These are phyloP conservation scores for Drosophila nigromelanica DNA, from an alignment of 1,140 invertebrate genomes.

Conservation along the genomic window DNA sequence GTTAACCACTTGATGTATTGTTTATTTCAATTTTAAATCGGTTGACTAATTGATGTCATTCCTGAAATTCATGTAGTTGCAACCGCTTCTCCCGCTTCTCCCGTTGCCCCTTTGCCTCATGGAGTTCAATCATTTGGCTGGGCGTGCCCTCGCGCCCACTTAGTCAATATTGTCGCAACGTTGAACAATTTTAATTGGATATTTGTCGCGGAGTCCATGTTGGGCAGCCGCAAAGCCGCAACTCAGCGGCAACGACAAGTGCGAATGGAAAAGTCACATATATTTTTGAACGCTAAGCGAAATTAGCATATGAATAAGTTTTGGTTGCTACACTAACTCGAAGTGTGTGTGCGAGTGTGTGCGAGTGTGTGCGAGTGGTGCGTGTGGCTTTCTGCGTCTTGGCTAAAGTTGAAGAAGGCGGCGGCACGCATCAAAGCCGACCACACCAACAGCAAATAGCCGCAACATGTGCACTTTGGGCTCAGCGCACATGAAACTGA, in stretches of 20 bases:
- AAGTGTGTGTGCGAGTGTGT: conserved; percentile 17
- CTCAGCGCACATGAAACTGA: conserved; percentile 23
- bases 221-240: conserved; percentile 45
- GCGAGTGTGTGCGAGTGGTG: conserved; percentile 21
- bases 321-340: conserved; percentile 44
- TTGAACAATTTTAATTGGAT: conserved; percentile 75
- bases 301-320: conserved; percentile 79
- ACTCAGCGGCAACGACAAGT: conserved; percentile 51
- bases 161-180: conserved; percentile 48
- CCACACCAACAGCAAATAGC: conserved; percentile 51
- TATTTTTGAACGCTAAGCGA: conserved; percentile 64
- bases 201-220: conserved; percentile 45
- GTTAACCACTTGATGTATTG: too few species aligned
- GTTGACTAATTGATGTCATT: too few species aligned
- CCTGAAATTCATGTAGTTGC: too few species aligned
- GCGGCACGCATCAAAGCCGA: conserved; percentile 68
- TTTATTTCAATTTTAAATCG: too few species aligned
- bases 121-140: not conserved
- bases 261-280: conserved; percentile 43
- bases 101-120: too few species aligned
- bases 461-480: conserved; percentile 74
- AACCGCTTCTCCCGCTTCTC: too few species aligned
- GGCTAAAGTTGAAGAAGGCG: conserved; percentile 28
- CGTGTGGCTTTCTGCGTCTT: conserved; percentile 45
- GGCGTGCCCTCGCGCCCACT: not conserved